phyloP scores from a whole-genome alignment of 2,888 invertebrate genomes.

The Aricia artaxerxes region DNA sequence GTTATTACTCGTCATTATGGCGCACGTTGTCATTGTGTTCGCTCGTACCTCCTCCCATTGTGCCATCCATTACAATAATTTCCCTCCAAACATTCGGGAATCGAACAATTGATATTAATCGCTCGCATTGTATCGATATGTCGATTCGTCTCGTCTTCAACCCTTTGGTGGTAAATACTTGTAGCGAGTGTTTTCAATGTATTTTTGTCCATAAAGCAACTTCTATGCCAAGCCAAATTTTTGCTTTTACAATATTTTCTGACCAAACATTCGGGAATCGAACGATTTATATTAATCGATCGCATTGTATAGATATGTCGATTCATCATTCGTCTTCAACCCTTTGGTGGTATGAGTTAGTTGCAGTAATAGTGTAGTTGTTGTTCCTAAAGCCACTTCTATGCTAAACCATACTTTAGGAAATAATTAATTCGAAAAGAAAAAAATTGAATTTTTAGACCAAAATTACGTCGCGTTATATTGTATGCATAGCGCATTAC shows the following conservation, averaged over 20 bases:
- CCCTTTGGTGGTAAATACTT: neutral
- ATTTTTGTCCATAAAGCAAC: neutral
- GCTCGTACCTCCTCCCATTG: slow-evolving; percentile 70
- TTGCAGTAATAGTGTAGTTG: no score
- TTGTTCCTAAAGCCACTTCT: no score
- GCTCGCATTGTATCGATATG: slow-evolving; percentile 34
- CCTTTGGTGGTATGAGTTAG: neutral
- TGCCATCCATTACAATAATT: slow-evolving; percentile 73
- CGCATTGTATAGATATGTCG: slow-evolving; percentile 30
- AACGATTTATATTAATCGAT: slow-evolving; percentile 70
- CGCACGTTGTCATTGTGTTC: slow-evolving; percentile 42
- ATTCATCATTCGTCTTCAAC: neutral
- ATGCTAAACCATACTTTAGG: no score
- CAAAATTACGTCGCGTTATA: no score
- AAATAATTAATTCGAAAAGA: no score
- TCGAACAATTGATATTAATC: slow-evolving; percentile 74
- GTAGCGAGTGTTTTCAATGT: neutral
- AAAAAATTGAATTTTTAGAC: no score
- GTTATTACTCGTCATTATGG: slow-evolving; percentile 23
- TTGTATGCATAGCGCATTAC: no score
- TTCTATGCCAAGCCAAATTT: neutral
- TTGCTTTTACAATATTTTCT: slow-evolving; percentile 65
- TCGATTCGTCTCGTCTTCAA: neutral
- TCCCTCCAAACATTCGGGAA: slow-evolving; percentile 72
- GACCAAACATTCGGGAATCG: slow-evolving; percentile 72